Evolutionary conservation across 2,113 vertebrate species (phyloP).

Genomic region (Pomatostomus ruficeps): DNA sequence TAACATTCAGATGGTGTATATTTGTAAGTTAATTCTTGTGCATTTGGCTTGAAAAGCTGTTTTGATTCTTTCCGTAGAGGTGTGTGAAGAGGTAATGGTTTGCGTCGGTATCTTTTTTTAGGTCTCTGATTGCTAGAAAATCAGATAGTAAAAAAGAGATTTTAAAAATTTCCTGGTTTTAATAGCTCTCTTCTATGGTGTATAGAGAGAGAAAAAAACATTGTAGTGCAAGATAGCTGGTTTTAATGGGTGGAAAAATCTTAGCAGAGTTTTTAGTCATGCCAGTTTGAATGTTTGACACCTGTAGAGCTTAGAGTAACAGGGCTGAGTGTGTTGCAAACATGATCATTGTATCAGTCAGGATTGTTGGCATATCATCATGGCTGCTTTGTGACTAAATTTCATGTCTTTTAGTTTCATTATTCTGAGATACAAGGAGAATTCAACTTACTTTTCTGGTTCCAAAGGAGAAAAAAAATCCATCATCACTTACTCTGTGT

Average conservation of each 20-base stretch:
- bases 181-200: not conserved
- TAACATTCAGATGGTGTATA: not conserved
- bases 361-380: not conserved
- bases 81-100: not conserved
- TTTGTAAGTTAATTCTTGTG: not conserved
- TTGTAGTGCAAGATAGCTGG: fast-evolving
- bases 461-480: not conserved
- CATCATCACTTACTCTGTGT: not conserved
- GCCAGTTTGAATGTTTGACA: not conserved
- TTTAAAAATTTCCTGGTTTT: not conserved
- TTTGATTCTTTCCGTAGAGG: not conserved
- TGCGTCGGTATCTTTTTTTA: not conserved
- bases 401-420: not conserved
- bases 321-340: not conserved
- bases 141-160: not conserved
- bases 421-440: not conserved
- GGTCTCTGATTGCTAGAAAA: not conserved
- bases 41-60: not conserved
- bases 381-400: not conserved
- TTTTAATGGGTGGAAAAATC: not conserved
- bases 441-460: not conserved
- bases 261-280: not conserved
- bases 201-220: not conserved
- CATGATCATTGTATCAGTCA: not conserved
- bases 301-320: not conserved